Evolutionary conservation across 2,797 vertebrate genomes (phyloP), one percentile per base, ranked within the genome.

Genomic region (Sardinella longiceps): DNA sequence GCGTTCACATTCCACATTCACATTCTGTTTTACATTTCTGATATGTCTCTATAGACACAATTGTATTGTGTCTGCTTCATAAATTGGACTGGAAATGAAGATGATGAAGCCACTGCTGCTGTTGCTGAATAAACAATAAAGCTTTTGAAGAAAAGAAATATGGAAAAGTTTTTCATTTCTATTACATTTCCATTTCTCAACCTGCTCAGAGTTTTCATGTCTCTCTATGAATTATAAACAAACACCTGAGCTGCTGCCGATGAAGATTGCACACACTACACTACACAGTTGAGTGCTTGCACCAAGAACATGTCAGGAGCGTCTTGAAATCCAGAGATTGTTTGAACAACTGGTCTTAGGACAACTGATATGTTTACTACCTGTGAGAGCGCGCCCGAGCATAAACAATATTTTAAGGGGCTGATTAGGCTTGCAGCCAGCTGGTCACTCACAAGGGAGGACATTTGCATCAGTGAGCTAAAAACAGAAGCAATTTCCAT

Each of bases 401-500:
- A n/a, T 33, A 56, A 83, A 89, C 89, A 85, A 20, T 84, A 85
- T 86, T 84, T 89, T 88, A 87, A 12, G 7, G 82, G 86, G 90
- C 85, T 87, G 90, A 91, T 89, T 81, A 33, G 85, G 91, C 88
- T 82, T 83, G 28, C 48, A 87, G 89, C 89, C 92, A 93, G 92
- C 91, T 92, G 90, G 92, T 91, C 89, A 90, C 85, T 92, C 91
- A 89, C 87, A 66, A 84, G 91, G 89, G 91, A 92, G 83, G 87
- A 89, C 91, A 93, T 94, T 93, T 94, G 90, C 88, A 88, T 77
- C 70, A 77, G 37, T 37, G 23, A 77, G 88, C 91, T 94, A 93
- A 93, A 94, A 93, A 93, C 91, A 88, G 92, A 93, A 92, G 89
- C 89, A 90, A 92, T 94, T 94, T 94, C 88, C 90, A 92, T 91